Evolutionary conservation across 37 sponge, comb jelly and placozoan genomes (phyloP).

Genomic region (Halichondria panicea): DNA sequence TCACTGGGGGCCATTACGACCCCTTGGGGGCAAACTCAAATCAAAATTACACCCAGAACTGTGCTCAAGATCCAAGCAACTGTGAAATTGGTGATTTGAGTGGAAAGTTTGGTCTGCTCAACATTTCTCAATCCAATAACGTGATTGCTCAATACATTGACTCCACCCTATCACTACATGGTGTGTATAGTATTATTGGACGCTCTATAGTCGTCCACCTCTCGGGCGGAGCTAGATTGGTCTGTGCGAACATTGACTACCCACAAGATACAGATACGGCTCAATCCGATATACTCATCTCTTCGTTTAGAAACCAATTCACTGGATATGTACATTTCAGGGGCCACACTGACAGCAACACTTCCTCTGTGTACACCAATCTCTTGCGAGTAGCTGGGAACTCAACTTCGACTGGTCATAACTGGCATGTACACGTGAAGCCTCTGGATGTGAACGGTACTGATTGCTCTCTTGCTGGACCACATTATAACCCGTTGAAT

Average conservation of each 20-base stretch:
- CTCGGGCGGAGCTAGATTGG: conserved; percentile 10
- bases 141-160: neutral
- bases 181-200: conserved; percentile 62
- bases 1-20: conserved; percentile 52
- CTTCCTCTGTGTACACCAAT: conserved; percentile 38
- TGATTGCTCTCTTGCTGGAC: conserved; percentile 20
- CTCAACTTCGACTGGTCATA: conserved; percentile 31
- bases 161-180: conserved; percentile 32
- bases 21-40: conserved; percentile 30
- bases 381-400: conserved; percentile 4
- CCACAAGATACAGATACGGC: neutral
- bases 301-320: conserved; percentile 45
- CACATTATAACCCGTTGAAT: conserved; percentile 48
- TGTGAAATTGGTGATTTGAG: conserved; percentile 79
- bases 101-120: conserved; percentile 57
- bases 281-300: conserved; percentile 6
- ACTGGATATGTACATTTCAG: conserved; percentile 58
- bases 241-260: conserved; percentile 75
- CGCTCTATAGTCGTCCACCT: conserved; percentile 62
- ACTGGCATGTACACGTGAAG: conserved; percentile 61
- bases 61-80: neutral
- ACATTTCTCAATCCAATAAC: no score
- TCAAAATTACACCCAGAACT: conserved; percentile 11
- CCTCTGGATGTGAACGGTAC: conserved; percentile 18
- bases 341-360: conserved; percentile 1